phyloP scores from a whole-genome alignment of 2,797 vertebrate genomes.

The Sebastolobus alascanus region DNA sequence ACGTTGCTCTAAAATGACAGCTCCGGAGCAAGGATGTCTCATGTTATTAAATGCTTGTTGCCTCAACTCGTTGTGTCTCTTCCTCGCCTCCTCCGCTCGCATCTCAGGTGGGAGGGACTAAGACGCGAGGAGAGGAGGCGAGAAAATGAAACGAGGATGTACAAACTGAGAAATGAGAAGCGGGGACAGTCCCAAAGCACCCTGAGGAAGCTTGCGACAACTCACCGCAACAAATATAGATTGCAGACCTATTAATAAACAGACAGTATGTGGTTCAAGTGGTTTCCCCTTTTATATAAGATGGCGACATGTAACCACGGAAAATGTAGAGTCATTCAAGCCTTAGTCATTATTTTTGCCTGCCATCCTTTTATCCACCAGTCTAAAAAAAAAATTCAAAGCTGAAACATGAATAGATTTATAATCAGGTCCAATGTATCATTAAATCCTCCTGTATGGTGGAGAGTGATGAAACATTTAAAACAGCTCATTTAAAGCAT shows the following conservation, averaged over 20 bases:
- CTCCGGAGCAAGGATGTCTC: no score
- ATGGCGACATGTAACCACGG: constrained; percentile 30
- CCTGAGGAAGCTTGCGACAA: constrained; percentile 39
- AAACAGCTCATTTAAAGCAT: background rate
- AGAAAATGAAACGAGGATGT: background rate
- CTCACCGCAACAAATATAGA: constrained; percentile 41
- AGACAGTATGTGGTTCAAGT: constrained; percentile 2
- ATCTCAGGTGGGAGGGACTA: background rate
- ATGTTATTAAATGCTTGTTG: no score
- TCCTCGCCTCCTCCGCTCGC: no score
- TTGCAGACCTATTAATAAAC: constrained; percentile 43
- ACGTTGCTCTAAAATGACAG: no score
- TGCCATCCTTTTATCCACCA: background rate
- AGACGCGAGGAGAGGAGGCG: background rate
- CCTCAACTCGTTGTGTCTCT: no score
- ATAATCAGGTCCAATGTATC: background rate
- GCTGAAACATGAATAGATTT: background rate
- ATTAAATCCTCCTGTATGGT: background rate
- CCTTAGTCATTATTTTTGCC: background rate
- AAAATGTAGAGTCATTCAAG: constrained; percentile 33
- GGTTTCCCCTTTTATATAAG: constrained; percentile 50
- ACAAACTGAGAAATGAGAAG: background rate
- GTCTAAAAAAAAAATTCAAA: constrained; percentile 10
- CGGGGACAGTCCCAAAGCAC: constrained; percentile 10
- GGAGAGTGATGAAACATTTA: background rate